Evolutionary conservation across 2,797 vertebrate genomes (phyloP), one percentile per base, ranked within the genome.

Genomic region (Gadopsis marmoratus): DNA sequence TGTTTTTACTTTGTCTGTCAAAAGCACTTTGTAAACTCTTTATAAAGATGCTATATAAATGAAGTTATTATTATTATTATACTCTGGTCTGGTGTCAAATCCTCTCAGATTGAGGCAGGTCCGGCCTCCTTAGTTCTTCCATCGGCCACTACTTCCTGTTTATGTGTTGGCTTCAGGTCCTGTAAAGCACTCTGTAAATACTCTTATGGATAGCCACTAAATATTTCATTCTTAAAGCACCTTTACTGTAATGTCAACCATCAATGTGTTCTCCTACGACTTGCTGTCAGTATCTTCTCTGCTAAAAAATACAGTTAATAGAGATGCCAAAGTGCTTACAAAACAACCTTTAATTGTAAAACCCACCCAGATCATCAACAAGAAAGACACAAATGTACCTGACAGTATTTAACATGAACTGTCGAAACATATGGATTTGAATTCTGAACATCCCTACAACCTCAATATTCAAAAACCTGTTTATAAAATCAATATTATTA

Each of bases 291-390:
- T 26, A 0, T 76, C 58, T 54, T 62, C 9, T 51, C 2, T 45
- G 7, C 17, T 50, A 6, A 21, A 58, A 56, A 39, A 33, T 48
- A 48, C 11, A 19, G 5, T 16, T 5, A 26, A 55, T 23, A 75
- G n/a, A 77, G 14, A 76, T 3, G 1, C 21, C 45, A 51, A 54
- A 26, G 14, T 2, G 10, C 35, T 76, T 78, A 60, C 29, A 83
- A 81, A 83, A 89, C 13, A 55, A 79, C 53, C 31, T 93, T 92
- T 89, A 86, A 81, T 92, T 65, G 71, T 76, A 91, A 86, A 82
- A 88, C 48, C 50, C 76, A 53, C 69, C 60, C 56, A 82, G 41
- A 56, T 35, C 37, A 64, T 73, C 69, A 71, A 80, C 64, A 73
- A 85, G n/a, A 72, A 64, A 66, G 17, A 60, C 29, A 83, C 39